Evolutionary conservation across 2,888 invertebrate species (phyloP).

Genomic region (Parapristionchus giblindavisi): DNA sequence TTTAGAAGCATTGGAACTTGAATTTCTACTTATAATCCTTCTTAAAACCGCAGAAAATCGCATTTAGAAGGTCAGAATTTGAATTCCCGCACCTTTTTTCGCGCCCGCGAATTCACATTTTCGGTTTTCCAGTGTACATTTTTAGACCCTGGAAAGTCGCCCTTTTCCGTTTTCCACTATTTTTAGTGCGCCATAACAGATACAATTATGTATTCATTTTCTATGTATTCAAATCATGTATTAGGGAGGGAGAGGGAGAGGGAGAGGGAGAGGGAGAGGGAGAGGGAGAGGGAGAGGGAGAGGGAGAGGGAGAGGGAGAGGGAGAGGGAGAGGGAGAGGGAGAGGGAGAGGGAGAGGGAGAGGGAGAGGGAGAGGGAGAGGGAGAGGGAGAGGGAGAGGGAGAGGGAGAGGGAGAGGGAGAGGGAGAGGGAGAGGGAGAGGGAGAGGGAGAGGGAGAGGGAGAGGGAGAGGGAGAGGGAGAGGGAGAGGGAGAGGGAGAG

Average conservation of each 20-base stretch:
- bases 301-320: neutral
- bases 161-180: too few species aligned
- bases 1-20: too few species aligned
- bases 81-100: too few species aligned
- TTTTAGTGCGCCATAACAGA: neutral
- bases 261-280: neutral
- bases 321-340: neutral
- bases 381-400: neutral
- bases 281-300: slow-evolving; percentile 1
- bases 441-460: neutral
- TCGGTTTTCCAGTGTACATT: too few species aligned
- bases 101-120: too few species aligned
- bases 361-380: neutral
- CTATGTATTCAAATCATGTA: neutral
- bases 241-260: neutral
- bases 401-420: neutral
- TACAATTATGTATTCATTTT: neutral
- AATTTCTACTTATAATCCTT: too few species aligned
- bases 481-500: neutral
- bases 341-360: neutral
- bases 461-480: neutral
- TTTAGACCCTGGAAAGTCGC: too few species aligned
- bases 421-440: slow-evolving; percentile 8
- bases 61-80: too few species aligned
- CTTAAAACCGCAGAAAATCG: too few species aligned